Base-by-base conservation (phyloP, 1,140 invertebrate species). In the Asbolus verrucosus region DNA sequence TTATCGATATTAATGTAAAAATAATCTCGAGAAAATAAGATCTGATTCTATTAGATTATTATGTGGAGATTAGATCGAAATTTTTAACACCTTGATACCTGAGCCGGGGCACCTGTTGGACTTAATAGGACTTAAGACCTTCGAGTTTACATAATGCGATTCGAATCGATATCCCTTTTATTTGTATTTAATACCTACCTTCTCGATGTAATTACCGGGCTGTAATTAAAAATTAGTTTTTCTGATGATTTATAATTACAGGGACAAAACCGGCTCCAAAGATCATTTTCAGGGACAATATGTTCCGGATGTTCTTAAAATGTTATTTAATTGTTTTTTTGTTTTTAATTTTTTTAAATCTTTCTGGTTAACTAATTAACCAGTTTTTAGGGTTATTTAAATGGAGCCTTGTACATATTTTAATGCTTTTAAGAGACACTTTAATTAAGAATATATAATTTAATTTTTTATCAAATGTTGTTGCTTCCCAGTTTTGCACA, bases 71-170 rank as follows among this genome's bases (percentile, higher is more conserved):
- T 39, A 39, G 33, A 39, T 63, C 59, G 24, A 6, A 36, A 24
- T 63, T 63, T 63, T 63, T 63, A 36, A 63, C 61, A 63, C 61
- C 16, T 39, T 21, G 39, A 63, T 63, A 63, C 33, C 61, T 63
- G 33, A n/a, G 15, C 21, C 14, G 61, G 61, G 24, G 33, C 61
- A 63, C 61, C 61, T 63, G 61, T 63, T 27, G 33, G 15, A n/a
- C n/a, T n/a, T n/a, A n/a, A n/a, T n/a, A n/a, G n/a, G 31, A 27
- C 9, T 62, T 21, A 15, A 61, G 27, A 16, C 21, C 24, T 38
- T 13, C 11, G 18, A n/a, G n/a, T n/a, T n/a, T 31, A 36, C 54
- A 31, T 27, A 30, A 36, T 19, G 15, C 36, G 60, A 19, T 24
- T 11, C 31, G n/a, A 63, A 63, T 63, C 61, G 39, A 63, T 63